Percentiles rank a stretch among this genome's conserved stretches.
Evolutionary conservation across 2,888 invertebrate species (phyloP).

Genomic region (Eilema caniola): DNA sequence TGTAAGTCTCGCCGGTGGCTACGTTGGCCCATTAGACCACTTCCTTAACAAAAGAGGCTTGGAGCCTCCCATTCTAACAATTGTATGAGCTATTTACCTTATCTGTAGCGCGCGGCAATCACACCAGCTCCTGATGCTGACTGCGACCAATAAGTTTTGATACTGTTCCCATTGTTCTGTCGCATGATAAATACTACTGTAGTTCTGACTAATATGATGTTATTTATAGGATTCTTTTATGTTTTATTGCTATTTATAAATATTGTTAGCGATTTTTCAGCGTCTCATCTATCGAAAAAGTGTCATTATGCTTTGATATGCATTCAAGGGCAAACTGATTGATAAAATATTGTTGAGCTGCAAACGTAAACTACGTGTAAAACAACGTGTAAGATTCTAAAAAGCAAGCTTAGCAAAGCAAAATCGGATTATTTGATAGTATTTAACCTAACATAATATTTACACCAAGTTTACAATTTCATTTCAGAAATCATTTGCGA

Average conservation of each 20-base stretch:
- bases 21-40: constrained; percentile 79
- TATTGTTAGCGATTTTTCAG: constrained; percentile 32
- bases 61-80: constrained; percentile 81
- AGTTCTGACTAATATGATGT: constrained; percentile 41
- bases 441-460: no score
- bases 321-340: background rate
- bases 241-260: constrained; percentile 41
- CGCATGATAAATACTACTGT: constrained; percentile 39
- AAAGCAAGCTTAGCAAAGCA: no score
- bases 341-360: no score
- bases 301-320: constrained; percentile 26
- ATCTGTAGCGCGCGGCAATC: constrained; percentile 81
- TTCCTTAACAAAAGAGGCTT: constrained; percentile 84
- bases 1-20: constrained; percentile 81
- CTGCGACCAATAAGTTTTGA: constrained; percentile 56
- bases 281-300: constrained; percentile 31
- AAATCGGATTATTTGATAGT: no score
- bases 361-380: no score
- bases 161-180: constrained; percentile 56
- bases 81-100: constrained; percentile 87
- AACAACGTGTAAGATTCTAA: no score
- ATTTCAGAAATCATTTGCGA: no score
- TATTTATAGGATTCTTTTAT: constrained; percentile 45
- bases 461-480: no score
- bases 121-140: constrained; percentile 72